Evolutionary conservation across 2,797 vertebrate genomes (phyloP).

Genomic region (Petrocephalus sullivani): DNA sequence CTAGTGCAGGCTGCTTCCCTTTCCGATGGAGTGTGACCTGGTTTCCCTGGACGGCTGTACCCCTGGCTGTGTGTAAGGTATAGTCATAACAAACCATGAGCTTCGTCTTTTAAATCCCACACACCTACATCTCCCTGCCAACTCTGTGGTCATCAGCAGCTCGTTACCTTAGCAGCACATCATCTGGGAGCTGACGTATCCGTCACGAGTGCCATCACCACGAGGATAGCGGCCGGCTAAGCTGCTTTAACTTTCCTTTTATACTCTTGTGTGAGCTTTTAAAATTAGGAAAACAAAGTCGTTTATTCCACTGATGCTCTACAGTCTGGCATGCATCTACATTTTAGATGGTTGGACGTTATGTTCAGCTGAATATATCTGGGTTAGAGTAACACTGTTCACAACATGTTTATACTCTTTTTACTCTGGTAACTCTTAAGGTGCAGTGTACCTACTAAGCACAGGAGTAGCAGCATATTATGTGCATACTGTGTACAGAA

Average conservation of each 20-base stretch:
- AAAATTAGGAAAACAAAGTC: background rate
- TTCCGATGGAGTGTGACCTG: background rate
- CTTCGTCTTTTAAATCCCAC: background rate
- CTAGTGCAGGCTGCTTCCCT: background rate
- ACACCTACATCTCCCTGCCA: background rate
- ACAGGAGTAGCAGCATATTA: background rate
- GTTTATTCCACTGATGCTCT: background rate
- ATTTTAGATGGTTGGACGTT: background rate
- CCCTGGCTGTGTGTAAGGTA: background rate
- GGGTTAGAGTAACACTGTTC: background rate
- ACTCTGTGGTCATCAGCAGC: background rate
- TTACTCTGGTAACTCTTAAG: background rate
- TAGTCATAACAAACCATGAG: background rate
- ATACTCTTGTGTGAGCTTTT: background rate
- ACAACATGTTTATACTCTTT: background rate
- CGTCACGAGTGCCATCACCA: background rate
- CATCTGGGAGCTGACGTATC: background rate
- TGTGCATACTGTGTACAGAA: too few species aligned
- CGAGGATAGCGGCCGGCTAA: background rate
- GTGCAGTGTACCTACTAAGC: background rate
- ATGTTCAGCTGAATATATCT: background rate
- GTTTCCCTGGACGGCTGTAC: background rate
- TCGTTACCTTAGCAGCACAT: background rate
- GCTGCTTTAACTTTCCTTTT: background rate
- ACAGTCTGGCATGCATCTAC: background rate